Conservation (phyloP, 2,888 invertebrate species). For the Desoria tigrina region DNA sequence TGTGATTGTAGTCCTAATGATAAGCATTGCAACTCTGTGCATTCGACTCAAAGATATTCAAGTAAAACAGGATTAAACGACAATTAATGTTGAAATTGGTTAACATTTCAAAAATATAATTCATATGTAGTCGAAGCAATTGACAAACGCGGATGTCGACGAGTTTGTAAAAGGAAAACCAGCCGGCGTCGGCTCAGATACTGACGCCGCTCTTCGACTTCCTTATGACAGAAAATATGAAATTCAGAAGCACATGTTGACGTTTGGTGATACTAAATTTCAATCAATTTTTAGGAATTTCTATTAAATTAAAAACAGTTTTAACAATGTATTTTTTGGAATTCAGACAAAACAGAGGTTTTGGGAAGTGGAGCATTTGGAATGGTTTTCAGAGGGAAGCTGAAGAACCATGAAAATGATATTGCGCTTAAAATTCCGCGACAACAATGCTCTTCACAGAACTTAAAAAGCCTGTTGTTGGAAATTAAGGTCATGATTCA, state of each 20-base stretch:
- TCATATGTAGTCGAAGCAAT: not conserved
- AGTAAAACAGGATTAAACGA: no score
- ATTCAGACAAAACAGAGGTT: not conserved
- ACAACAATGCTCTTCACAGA: not conserved
- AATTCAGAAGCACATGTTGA: not conserved
- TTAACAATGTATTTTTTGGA: not conserved
- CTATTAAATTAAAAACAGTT: not conserved
- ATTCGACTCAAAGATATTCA: not conserved
- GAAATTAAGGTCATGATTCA: constrained; percentile 29
- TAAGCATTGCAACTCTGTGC: not conserved
- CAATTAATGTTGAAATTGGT: not conserved
- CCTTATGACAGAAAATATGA: constrained; percentile 16
- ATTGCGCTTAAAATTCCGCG: constrained; percentile 16
- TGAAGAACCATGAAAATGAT: not conserved
- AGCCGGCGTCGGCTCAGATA: not conserved
- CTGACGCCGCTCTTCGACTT: constrained; percentile 11
- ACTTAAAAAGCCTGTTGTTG: constrained; percentile 11
- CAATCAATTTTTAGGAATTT: not conserved
- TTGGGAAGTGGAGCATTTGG: constrained; percentile 14
- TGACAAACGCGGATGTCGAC: constrained; percentile 10
- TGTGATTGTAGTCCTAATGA: not conserved
- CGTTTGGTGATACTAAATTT: not conserved
- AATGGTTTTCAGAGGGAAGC: constrained; percentile 10
- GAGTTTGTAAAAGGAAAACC: constrained; percentile 9
- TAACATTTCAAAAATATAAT: not conserved